phyloP scores from a whole-genome alignment of 2,797 vertebrate species.

The Clarias platycephalus region DNA sequence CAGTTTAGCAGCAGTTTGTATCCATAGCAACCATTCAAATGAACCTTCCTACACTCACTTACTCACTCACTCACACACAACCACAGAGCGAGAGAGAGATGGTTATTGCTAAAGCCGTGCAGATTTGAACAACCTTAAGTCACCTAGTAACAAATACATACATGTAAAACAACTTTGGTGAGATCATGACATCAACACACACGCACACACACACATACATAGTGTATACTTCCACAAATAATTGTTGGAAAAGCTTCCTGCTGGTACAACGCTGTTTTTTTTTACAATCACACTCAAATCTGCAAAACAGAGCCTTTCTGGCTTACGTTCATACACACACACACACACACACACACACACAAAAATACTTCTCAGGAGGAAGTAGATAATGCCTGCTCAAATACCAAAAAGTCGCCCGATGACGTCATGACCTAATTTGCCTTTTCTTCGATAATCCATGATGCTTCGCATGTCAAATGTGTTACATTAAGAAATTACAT shows the following conservation, averaged over 20 bases:
- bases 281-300: not conserved
- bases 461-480: not conserved
- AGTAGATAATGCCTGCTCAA: not conserved
- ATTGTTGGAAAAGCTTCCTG: conserved; percentile 27
- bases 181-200: conserved; percentile 4
- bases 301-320: not conserved
- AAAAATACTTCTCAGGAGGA: not conserved
- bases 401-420: not conserved
- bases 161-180: not conserved
- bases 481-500: not conserved
- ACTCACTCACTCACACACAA: conserved; percentile 38
- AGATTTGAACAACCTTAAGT: conserved; percentile 43
- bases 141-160: conserved; percentile 40
- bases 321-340: not conserved
- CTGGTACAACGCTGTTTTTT: not conserved
- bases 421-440: not conserved
- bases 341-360: conserved; percentile 3
- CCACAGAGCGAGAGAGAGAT: not conserved
- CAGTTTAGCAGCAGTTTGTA: conserved; percentile 72
- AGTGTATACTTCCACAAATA: conserved; percentile 35
- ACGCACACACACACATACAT: conserved; percentile 32
- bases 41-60: conserved; percentile 63
- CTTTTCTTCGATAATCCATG: not conserved
- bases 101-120: conserved; percentile 35
- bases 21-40: conserved; percentile 81